phyloP scores from a whole-genome alignment of 2,797 vertebrate genomes.

The Discoglossus pictus region DNA sequence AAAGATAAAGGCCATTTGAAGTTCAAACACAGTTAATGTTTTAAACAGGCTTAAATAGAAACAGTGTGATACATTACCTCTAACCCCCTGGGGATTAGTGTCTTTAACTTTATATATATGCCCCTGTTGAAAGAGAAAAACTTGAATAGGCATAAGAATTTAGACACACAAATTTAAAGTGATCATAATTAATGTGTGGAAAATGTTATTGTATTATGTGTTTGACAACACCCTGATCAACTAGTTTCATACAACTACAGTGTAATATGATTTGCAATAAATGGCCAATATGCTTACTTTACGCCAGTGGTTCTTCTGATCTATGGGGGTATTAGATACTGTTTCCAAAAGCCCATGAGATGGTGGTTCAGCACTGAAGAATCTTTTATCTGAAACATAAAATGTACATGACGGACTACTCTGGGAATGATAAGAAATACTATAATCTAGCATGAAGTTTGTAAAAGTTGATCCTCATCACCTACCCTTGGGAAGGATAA shows the following conservation, averaged over 20 bases:
- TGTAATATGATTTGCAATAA: no score
- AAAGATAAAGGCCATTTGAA: not conserved
- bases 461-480: no score
- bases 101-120: not conserved
- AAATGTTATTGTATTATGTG: no score
- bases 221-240: no score
- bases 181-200: no score
- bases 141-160: not conserved
- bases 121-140: not conserved
- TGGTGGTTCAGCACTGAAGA: not conserved
- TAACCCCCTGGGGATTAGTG: not conserved
- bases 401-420: no score
- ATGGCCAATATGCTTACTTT: not conserved
- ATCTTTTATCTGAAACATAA: conserved; percentile 27
- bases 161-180: no score
- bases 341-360: no score
- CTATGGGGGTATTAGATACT: not conserved
- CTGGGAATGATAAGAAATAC: no score
- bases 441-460: no score
- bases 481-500: no score
- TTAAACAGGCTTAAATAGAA: conserved; percentile 9
- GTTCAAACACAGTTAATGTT: not conserved
- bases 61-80: not conserved
- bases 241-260: no score
- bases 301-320: not conserved